phyloP scores from a whole-genome alignment of 2,888 invertebrate genomes.

The Lasioglossum lativentre region DNA sequence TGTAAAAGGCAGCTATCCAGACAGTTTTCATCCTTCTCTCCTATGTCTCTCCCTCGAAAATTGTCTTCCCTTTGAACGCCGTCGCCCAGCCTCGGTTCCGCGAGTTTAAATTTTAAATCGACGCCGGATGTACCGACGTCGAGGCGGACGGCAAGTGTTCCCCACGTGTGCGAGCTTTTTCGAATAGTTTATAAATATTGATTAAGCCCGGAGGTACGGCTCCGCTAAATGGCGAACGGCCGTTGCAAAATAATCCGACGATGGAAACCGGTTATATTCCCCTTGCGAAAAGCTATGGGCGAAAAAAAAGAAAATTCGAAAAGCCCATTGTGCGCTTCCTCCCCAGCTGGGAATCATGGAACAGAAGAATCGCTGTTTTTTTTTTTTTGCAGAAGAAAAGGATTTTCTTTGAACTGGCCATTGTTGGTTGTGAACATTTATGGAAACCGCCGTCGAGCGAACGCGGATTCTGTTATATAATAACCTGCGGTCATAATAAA shows the following conservation, averaged over 20 bases:
- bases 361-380: neutral
- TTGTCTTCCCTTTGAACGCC: neutral
- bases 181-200: conserved; percentile 25
- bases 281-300: neutral
- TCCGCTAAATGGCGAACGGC: neutral
- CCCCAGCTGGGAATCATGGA: neutral
- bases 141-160: neutral
- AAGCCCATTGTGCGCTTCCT: neutral
- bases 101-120: conserved; percentile 1
- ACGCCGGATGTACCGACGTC: neutral
- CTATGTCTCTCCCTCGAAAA: neutral
- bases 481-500: neutral
- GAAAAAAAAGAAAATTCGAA: neutral
- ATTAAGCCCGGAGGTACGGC: neutral
- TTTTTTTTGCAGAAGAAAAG: neutral
- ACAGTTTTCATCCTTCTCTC: neutral
- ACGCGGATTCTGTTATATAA: neutral
- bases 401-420: neutral
- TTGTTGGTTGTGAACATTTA: neutral
- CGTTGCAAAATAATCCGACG: neutral
- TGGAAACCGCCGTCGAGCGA: neutral
- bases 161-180: neutral
- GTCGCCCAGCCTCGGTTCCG: neutral
- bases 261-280: neutral
- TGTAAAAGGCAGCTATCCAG: neutral